These are phyloP conservation scores for Phyto melanocephala DNA, from an alignment of 2,888 invertebrate genomes.

Conservation along the genomic window DNA sequence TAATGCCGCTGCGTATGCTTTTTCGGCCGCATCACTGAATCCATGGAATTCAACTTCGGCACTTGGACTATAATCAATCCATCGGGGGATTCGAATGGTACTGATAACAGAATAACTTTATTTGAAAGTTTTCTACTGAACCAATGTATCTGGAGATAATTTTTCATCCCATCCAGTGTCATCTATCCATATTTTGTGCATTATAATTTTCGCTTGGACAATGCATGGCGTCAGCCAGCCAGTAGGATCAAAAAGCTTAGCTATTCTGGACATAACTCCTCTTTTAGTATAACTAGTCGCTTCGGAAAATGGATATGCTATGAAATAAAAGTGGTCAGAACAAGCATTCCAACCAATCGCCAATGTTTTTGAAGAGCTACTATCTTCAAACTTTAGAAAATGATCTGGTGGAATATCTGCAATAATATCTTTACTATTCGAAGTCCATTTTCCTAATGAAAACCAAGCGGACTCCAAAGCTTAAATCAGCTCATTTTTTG, in stretches of 20 bases:
- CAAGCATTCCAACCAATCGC: constrained; percentile 60
- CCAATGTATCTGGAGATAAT: constrained; percentile 3
- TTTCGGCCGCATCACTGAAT: constrained; percentile 56
- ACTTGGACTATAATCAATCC: constrained; percentile 27
- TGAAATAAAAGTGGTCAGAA: constrained; percentile 45
- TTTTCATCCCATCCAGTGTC: constrained; percentile 42
- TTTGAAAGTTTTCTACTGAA: constrained; percentile 34
- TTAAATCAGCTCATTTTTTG: background rate
- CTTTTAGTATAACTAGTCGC: constrained; percentile 37
- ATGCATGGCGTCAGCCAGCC: constrained; percentile 57
- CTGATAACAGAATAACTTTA: constrained; percentile 29
- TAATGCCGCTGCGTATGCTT: constrained; percentile 43
- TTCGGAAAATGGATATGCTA: background rate
- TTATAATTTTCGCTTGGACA: constrained; percentile 55
- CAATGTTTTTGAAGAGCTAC: constrained; percentile 32
- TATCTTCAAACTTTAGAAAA: background rate
- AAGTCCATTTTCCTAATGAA: background rate
- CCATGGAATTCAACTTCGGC: constrained; percentile 39
- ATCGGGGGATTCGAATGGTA: constrained; percentile 43
- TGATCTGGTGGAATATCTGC: background rate
- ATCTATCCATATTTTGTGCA: constrained; percentile 60
- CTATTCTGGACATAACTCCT: constrained; percentile 51
- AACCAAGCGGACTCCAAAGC: background rate
- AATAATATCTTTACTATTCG: background rate
- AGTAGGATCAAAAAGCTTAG: constrained; percentile 59